A percentile compares a stretch with the other conserved stretches of the same genome.
Conservation (phyloP, 1,140 invertebrate species). For the Drosophila punjabiensis region DNA sequence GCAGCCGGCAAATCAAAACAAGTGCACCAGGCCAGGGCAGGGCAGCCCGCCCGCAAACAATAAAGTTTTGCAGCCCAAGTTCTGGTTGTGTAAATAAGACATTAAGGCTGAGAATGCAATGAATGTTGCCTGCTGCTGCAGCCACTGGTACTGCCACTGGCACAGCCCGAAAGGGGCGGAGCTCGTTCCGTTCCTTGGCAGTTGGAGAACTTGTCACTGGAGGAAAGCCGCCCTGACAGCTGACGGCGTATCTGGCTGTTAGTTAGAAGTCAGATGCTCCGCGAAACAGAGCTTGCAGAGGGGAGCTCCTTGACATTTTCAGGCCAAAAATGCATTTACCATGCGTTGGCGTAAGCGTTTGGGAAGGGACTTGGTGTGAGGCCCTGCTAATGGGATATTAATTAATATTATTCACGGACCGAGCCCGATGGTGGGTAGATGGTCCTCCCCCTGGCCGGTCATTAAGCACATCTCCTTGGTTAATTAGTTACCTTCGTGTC, state of each 20-base stretch:
- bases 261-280: constrained; percentile 21
- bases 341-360: constrained; percentile 9
- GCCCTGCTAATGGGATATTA: constrained; percentile 32
- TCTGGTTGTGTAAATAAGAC: constrained; percentile 33
- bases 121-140: not conserved
- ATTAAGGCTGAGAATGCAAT: constrained; percentile 25
- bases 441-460: constrained; percentile 4
- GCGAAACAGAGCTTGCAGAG: not conserved
- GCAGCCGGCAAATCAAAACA: constrained; percentile 30
- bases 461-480: constrained; percentile 19
- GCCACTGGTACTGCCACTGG: not conserved
- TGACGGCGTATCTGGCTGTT: constrained; percentile 18
- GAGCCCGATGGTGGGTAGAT: not conserved
- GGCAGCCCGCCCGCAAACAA: constrained; percentile 9
- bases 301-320: constrained; percentile 36
- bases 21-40: constrained; percentile 1
- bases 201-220: constrained; percentile 34
- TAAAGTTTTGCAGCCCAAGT: constrained; percentile 38
- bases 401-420: constrained; percentile 45
- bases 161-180: not conserved
- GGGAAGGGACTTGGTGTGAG: not conserved
- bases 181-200: constrained; percentile 18
- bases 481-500: constrained; percentile 32
- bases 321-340: constrained; percentile 25
- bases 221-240: constrained; percentile 24